Conservation (phyloP, 2,888 invertebrate genomes). For the Leucoma salicis region DNA sequence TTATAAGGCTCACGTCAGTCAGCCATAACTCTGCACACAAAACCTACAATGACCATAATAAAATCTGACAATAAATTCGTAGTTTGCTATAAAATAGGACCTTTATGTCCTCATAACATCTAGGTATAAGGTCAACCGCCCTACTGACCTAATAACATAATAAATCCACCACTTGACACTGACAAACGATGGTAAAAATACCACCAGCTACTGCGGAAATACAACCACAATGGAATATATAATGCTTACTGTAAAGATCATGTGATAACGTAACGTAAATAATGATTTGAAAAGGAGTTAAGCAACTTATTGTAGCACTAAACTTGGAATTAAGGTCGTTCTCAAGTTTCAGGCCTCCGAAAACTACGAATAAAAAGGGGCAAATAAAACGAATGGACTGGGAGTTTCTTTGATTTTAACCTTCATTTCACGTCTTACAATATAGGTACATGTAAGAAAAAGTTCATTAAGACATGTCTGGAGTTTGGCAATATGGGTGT, state of each 20-base stretch:
- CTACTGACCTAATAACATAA: slow-evolving; percentile 54
- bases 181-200: slow-evolving; percentile 55
- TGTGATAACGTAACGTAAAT: slow-evolving; percentile 7
- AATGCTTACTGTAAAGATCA: slow-evolving; percentile 1
- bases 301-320: not conserved
- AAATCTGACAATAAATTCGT: not conserved
- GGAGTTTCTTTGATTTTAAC: too few species aligned
- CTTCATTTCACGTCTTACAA: too few species aligned
- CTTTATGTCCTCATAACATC: slow-evolving; percentile 18
- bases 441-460: too few species aligned
- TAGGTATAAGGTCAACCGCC: slow-evolving; percentile 48
- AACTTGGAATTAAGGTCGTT: not conserved
- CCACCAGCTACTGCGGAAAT: slow-evolving; percentile 16
- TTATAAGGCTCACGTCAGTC: not conserved
- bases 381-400: not conserved
- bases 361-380: not conserved
- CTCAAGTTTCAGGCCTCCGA: not conserved
- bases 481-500: too few species aligned
- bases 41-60: not conserved
- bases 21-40: not conserved
- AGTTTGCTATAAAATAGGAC: slow-evolving; percentile 4
- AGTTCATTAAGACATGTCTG: too few species aligned
- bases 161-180: slow-evolving; percentile 61
- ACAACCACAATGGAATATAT: slow-evolving; percentile 22
- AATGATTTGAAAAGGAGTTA: slow-evolving; percentile 1